A percentile compares a stretch with the other conserved stretches of the same genome.
phyloP scores from a whole-genome alignment of 2,888 invertebrate species.

The Odontocerum albicorne region DNA sequence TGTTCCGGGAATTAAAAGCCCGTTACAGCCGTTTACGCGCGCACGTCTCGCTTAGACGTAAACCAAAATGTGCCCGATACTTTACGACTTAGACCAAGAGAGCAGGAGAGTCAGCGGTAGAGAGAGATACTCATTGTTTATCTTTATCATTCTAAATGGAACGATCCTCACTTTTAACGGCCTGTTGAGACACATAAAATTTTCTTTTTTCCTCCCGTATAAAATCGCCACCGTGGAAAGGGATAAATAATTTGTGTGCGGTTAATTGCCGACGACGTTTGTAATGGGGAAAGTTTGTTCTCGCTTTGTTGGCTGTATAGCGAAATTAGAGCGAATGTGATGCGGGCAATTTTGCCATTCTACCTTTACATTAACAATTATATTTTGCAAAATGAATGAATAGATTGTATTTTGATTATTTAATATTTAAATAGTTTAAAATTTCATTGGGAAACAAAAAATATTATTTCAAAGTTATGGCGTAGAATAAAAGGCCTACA shows the following conservation, averaged over 20 bases:
- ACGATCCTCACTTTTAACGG: too few species aligned
- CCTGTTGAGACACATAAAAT: slow-evolving; percentile 13
- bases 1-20: too few species aligned
- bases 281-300: background rate
- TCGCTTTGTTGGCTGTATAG: background rate
- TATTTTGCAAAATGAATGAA: background rate
- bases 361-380: background rate
- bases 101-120: slow-evolving; percentile 5
- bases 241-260: slow-evolving; percentile 20
- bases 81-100: slow-evolving; percentile 30
- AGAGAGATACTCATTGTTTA: slow-evolving; percentile 23
- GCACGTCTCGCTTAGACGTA: slow-evolving; percentile 31
- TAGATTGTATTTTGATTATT: too few species aligned
- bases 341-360: background rate
- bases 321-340: slow-evolving; percentile 3
- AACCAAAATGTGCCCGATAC: slow-evolving; percentile 35
- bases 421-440: too few species aligned
- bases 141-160: too few species aligned
- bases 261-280: slow-evolving; percentile 18
- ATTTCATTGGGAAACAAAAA: too few species aligned
- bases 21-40: slow-evolving; percentile 30
- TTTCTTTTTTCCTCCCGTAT: slow-evolving; percentile 29
- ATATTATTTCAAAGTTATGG: too few species aligned
- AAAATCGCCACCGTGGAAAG: slow-evolving; percentile 1
- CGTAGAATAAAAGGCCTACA: too few species aligned